These are phyloP conservation scores for Papilio xuthus DNA, from an alignment of 1,140 invertebrate genomes.

Conservation along the genomic window DNA sequence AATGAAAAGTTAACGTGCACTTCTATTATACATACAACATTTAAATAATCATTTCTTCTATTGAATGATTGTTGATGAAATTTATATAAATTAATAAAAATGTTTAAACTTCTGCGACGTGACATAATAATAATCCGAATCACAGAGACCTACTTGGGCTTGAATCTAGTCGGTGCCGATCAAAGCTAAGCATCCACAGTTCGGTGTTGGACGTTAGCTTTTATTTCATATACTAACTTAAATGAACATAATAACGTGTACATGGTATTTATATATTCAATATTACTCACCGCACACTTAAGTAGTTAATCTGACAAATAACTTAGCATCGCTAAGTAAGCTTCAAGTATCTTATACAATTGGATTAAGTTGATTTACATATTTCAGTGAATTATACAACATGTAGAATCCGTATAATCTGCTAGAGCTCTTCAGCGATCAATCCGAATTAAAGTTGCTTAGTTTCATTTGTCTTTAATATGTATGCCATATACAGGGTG, in stretches of 20 bases:
- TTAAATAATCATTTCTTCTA: not conserved
- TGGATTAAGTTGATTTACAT: constrained; percentile 4
- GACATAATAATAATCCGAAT: too few species aligned
- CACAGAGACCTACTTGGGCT: too few species aligned
- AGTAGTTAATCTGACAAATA: not conserved
- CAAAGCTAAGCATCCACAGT: too few species aligned
- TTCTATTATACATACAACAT: not conserved
- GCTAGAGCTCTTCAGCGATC: not conserved
- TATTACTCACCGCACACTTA: not conserved
- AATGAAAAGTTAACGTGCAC: constrained; percentile 13
- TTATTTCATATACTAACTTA: too few species aligned
- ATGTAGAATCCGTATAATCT: not conserved
- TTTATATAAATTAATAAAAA: too few species aligned
- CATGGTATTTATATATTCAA: too few species aligned
- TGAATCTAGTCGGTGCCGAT: too few species aligned
- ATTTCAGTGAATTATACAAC: not conserved
- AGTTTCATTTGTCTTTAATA: not conserved
- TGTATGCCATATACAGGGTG: not conserved
- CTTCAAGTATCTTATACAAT: constrained; percentile 12
- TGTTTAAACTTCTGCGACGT: too few species aligned
- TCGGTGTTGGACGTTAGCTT: too few species aligned
- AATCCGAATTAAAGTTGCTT: constrained; percentile 19
- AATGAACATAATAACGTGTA: too few species aligned
- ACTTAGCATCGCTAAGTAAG: not conserved
- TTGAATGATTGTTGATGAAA: not conserved